A percentile compares a stretch with the other conserved stretches of the same genome.
Conservation (phyloP, 2,113 vertebrate species). For the Terrapene triunguis region DNA sequence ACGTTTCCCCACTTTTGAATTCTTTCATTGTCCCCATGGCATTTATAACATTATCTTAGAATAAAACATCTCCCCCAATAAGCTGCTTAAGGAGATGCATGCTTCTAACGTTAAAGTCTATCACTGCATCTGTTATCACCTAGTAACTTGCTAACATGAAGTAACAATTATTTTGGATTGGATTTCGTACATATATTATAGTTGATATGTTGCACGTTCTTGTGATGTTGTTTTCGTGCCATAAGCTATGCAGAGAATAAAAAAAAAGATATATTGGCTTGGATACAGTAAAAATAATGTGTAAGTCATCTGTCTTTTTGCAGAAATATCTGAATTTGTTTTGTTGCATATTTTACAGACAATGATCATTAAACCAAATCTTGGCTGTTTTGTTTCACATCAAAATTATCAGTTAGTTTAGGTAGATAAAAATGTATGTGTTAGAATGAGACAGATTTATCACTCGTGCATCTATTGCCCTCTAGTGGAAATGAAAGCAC, state of each 20-base stretch:
- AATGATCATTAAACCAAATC: slow-evolving; percentile 16
- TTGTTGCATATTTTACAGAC: slow-evolving; percentile 22
- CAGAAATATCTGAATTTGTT: not conserved
- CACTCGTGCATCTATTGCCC: slow-evolving; percentile 76
- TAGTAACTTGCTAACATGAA: slow-evolving; percentile 40
- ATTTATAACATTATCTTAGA: fast-evolving
- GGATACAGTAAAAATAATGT: slow-evolving; percentile 20
- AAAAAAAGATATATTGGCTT: not conserved
- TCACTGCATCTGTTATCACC: not conserved
- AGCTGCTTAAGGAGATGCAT: not conserved
- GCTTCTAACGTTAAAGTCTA: not conserved
- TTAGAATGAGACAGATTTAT: not conserved
- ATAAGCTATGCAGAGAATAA: not conserved
- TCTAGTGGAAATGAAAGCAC: slow-evolving; percentile 67
- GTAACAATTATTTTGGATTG: slow-evolving; percentile 26
- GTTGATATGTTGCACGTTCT: not conserved
- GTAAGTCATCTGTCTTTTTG: not conserved
- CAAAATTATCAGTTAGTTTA: not conserved
- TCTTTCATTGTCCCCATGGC: not conserved
- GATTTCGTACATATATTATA: slow-evolving; percentile 29
- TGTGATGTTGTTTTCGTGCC: slow-evolving; percentile 30
- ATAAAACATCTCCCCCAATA: not conserved
- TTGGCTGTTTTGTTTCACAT: slow-evolving; percentile 29
- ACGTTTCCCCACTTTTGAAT: not conserved
- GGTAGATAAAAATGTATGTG: fast-evolving